Evolutionary conservation across 2,797 vertebrate genomes (phyloP), one percentile per base, ranked within the genome.

Genomic region (Chaenodraco wilsoni): DNA sequence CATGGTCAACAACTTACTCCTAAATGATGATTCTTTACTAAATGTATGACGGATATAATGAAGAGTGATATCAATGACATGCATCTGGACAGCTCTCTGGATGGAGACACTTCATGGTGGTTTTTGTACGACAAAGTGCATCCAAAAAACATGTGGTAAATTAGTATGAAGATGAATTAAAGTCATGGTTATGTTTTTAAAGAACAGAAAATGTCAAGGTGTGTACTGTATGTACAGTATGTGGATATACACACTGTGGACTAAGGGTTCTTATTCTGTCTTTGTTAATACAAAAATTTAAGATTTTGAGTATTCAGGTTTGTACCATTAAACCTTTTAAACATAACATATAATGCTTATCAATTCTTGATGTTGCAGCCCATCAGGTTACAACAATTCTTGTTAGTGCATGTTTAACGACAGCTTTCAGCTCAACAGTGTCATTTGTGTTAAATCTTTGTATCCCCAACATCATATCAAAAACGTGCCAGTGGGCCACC

Each of bases 391-490:
- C 17, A 52, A 16, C 17, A 17, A 31, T 5, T 27, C 0, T 0
- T 15, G 12, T 49, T 17, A 12, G 37, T n/a, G 31, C 2, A n/a
- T 40, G 17, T 37, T 3, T 49, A 15, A 7, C 33, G 41, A 17
- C 19, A 2, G 41, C 5, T 55, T 37, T 40, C 19, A 59, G 27
- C 5, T 54, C 16, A 40, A 43, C 14, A 11, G 19, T 50, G 7
- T 41, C 1, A 37, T 40, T 27, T 27, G 4, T 37, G 16, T 43
- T 12, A 1, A 31, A 1, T 71, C 45, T 2, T 11, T 48, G 9
- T 41, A 40, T 65, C 60, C 51, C 43, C 44, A 52, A 50, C 58
- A 61, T 73, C 55, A 58, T 67, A 66, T 69, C 52, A 64, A 37
- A 56, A 63, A 56, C 37, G 41, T 41, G 40, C n/a, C 6, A 21